phyloP scores from a whole-genome alignment of 2,888 invertebrate genomes.

The Rambutsinella grinnellia region DNA sequence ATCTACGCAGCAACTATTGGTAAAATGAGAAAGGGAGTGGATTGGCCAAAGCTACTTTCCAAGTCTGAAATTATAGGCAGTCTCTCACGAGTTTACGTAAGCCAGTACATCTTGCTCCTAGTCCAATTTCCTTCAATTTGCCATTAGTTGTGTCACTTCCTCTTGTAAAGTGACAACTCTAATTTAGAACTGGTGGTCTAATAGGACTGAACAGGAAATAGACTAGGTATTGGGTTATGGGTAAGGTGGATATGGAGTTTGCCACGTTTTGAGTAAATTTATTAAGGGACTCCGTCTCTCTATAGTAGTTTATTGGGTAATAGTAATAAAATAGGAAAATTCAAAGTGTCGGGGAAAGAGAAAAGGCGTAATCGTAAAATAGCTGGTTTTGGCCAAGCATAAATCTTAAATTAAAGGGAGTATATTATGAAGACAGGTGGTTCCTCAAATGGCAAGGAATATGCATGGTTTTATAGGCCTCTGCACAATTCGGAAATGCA shows the following conservation, averaged over 20 bases:
- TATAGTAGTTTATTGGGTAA: too few species aligned
- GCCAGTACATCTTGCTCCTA: background rate
- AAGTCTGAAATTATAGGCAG: background rate
- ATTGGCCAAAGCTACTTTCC: background rate
- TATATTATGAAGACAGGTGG: background rate
- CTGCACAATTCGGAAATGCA: background rate
- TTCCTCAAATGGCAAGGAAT: too few species aligned
- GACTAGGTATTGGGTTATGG: constrained; percentile 13
- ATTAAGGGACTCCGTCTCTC: too few species aligned
- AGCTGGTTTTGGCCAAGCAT: background rate
- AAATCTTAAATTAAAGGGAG: background rate
- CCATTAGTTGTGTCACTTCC: constrained; percentile 11
- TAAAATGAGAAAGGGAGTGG: background rate
- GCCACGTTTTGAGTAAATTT: too few species aligned
- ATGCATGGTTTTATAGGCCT: background rate
- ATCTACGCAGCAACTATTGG: background rate
- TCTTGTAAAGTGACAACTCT: constrained; percentile 24
- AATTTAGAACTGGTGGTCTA: constrained; percentile 25
- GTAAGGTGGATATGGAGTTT: too few species aligned
- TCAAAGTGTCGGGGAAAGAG: background rate
- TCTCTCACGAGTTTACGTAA: background rate
- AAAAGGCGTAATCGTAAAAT: background rate
- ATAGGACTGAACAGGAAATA: constrained; percentile 30
- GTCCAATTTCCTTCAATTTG: background rate
- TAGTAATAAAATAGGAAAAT: background rate